Evolutionary conservation across 2,888 invertebrate species (phyloP).

Genomic region (Macrophya alboannulata): DNA sequence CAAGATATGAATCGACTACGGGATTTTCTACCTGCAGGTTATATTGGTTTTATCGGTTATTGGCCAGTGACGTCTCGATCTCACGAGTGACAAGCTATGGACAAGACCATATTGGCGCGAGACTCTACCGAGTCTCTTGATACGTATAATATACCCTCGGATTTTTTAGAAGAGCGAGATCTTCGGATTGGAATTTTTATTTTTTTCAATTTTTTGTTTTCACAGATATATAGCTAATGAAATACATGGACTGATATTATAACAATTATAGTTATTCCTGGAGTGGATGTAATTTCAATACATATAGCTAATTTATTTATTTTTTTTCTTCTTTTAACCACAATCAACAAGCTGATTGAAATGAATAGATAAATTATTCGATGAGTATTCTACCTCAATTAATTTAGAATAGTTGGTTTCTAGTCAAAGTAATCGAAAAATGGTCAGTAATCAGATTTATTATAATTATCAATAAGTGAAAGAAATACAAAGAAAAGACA

Average conservation of each 20-base stretch:
- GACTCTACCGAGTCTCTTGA: too few species aligned
- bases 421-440: too few species aligned
- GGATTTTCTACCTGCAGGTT: not conserved
- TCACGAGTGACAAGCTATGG: not conserved
- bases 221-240: not conserved
- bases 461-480: too few species aligned
- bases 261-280: not conserved
- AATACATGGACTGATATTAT: not conserved
- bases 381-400: not conserved
- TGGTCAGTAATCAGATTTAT: too few species aligned
- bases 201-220: not conserved
- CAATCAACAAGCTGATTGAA: too few species aligned
- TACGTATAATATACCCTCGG: not conserved
- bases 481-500: too few species aligned
- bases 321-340: not conserved
- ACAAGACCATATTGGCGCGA: too few species aligned
- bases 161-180: not conserved
- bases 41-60: slow-evolving; percentile 5
- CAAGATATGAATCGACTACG: not conserved
- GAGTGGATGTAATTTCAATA: not conserved
- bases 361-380: not conserved
- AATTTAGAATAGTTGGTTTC: too few species aligned
- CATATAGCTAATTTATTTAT: not conserved
- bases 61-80: slow-evolving; percentile 11
- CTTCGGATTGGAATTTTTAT: not conserved